Percentiles rank a stretch among this genome's conserved stretches.
Conservation (phyloP, 2,113 vertebrate species). For the Plecturocebus donacophilus region DNA sequence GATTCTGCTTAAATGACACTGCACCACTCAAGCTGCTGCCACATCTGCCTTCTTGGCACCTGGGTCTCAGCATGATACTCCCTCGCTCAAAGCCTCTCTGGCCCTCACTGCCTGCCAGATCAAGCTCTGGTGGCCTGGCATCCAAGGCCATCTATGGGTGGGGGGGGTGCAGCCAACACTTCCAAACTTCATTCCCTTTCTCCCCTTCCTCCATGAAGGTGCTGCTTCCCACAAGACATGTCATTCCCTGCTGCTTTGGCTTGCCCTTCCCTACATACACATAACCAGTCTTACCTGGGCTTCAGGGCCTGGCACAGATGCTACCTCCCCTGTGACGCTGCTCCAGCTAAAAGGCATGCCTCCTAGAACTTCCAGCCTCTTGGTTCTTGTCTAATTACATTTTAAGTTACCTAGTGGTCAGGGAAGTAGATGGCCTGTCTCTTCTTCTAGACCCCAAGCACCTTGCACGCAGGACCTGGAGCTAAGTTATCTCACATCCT, state of each 20-base stretch:
- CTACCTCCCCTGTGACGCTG: background rate
- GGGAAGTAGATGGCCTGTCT: background rate
- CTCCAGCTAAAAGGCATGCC: background rate
- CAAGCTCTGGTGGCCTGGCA: background rate
- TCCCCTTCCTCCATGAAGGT: background rate
- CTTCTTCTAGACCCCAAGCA: background rate
- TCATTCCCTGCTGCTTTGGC: background rate
- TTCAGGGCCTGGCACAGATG: background rate
- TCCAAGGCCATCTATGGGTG: background rate
- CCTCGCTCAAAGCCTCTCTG: background rate
- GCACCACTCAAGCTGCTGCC: background rate
- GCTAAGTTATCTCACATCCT: background rate
- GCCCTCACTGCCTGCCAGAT: background rate
- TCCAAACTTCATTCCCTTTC: background rate
- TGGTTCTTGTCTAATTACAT: background rate
- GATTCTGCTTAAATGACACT: background rate
- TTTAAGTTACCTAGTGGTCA: background rate
- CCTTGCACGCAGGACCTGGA: background rate
- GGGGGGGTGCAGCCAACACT: background rate
- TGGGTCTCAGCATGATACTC: fast-evolving
- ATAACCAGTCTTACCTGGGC: background rate
- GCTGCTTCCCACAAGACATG: background rate
- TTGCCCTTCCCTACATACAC: background rate
- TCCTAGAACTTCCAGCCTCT: background rate
- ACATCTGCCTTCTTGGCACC: background rate